Evolutionary conservation across 2,888 invertebrate species (phyloP), one percentile per base, ranked within the genome.

Genomic region (Andrena trimmerana): DNA sequence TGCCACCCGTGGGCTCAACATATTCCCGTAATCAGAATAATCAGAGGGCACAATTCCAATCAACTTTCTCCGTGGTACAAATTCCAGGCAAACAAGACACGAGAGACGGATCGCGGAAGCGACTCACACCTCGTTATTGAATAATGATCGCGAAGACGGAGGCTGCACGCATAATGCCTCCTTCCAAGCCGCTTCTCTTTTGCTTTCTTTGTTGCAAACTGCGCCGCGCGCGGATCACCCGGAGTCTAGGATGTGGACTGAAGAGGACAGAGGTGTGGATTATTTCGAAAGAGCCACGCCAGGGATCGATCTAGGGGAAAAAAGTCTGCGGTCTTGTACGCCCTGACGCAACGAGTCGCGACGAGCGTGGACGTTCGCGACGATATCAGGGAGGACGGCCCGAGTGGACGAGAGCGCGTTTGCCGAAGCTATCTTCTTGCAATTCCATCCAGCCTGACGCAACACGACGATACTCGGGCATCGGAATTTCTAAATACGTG

Each of bases 201-300:
- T 78, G 81, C 85, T 86, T 83, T 86, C 86, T 76, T 86, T 85
- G 73, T 85, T 85, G 67, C 77, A 60, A 71, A 75, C 86, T 87
- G 5, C 82, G 82, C 50, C 24, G 63, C 42, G 24, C 16, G 50
- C 36, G 62, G 74, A 78, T 81, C 82, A 84, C 81, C 74, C 54
- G 42, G 57, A 42, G 36, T 36, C 36, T 36, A 36, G 4, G 42
- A 42, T 1, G 42, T 13, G 42, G 42, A 5, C 13, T 13, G 42
- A 16, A 2, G 42, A 13, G 42, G 42, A 42, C 42, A 42, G 42
- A 42, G 42, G 42, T 16, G 42, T 5, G 13, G 42, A 42, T 20
- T 36, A 67, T 83, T 79, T 87, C 82, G 82, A 82, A 87, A 86
- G 66, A 68, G 27, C 33, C 79, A 33, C 69, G 62, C 52, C 76